Percentiles rank a stretch among this genome's conserved stretches.
Evolutionary conservation across 2,113 vertebrate genomes (phyloP).

Genomic region (Syngnathus scovelli): DNA sequence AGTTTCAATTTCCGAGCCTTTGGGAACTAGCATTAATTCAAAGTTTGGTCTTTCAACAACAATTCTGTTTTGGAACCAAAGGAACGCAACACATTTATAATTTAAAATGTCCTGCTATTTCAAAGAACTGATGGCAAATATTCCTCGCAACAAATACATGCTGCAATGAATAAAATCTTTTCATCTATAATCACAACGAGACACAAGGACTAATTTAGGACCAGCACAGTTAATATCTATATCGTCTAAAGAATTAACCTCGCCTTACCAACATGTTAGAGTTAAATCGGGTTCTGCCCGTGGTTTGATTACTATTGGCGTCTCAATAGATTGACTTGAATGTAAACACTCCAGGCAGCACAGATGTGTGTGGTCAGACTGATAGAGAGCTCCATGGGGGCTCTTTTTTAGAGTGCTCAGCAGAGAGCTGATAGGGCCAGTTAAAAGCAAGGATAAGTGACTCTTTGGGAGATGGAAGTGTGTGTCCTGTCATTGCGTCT

Average conservation of each 20-base stretch:
- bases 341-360: conserved; percentile 25
- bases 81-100: background rate
- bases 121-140: background rate
- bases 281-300: background rate
- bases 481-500: conserved; percentile 6
- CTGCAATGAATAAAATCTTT: background rate
- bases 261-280: background rate
- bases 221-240: background rate
- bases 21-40: background rate
- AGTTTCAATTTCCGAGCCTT: background rate
- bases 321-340: conserved; percentile 24
- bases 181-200: background rate
- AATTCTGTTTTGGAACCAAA: background rate
- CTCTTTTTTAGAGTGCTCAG: conserved; percentile 18
- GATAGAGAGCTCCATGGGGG: conserved; percentile 7
- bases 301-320: conserved; percentile 28
- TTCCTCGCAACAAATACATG: background rate
- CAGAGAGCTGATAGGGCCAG: conserved; percentile 11
- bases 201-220: background rate
- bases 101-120: background rate
- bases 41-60: background rate
- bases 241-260: background rate
- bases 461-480: conserved; percentile 11
- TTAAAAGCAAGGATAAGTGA: conserved; percentile 15
- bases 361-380: background rate